These are phyloP conservation scores for Hypotaenidia okinawae DNA, from an alignment of 2,797 vertebrate genomes.

Conservation along the genomic window DNA sequence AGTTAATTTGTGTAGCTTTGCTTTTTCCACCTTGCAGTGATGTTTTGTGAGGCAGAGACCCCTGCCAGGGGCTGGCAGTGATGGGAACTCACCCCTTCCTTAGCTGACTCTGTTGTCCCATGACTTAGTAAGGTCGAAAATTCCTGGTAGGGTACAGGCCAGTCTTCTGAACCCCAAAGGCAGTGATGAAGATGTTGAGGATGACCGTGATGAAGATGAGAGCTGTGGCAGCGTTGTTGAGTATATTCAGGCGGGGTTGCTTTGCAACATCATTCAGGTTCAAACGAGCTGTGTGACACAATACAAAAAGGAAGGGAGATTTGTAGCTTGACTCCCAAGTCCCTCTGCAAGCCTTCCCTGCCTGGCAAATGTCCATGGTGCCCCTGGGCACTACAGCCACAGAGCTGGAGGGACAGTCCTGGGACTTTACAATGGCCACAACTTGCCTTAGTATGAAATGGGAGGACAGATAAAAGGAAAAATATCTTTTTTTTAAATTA, in stretches of 20 bases:
- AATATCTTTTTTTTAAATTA: not conserved
- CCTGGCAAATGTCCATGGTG: not conserved
- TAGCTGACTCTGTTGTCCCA: constrained; percentile 11
- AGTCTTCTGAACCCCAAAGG: constrained; percentile 89
- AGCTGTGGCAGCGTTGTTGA: constrained; percentile 85
- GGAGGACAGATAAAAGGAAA: not conserved
- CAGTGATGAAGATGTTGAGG: constrained; percentile 91
- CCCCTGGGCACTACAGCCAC: not conserved
- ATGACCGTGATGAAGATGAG: constrained; percentile 89
- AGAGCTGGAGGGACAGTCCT: not conserved
- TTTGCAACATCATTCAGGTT: constrained; percentile 86
- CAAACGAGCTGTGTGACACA: constrained; percentile 78
- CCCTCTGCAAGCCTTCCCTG: not conserved
- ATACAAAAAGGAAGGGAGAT: not conserved
- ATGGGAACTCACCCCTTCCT: not conserved
- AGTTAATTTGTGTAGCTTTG: not conserved
- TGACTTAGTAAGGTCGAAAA: constrained; percentile 58
- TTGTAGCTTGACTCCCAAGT: not conserved
- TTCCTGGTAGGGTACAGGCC: constrained; percentile 80
- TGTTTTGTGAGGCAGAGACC: not conserved
- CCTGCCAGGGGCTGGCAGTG: not conserved
- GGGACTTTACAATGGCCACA: not conserved
- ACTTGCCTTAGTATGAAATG: not conserved
- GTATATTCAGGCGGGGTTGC: constrained; percentile 84
- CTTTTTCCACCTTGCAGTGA: not conserved